Evolutionary conservation across 2,888 invertebrate species (phyloP).

Genomic region (Bibio marci): DNA sequence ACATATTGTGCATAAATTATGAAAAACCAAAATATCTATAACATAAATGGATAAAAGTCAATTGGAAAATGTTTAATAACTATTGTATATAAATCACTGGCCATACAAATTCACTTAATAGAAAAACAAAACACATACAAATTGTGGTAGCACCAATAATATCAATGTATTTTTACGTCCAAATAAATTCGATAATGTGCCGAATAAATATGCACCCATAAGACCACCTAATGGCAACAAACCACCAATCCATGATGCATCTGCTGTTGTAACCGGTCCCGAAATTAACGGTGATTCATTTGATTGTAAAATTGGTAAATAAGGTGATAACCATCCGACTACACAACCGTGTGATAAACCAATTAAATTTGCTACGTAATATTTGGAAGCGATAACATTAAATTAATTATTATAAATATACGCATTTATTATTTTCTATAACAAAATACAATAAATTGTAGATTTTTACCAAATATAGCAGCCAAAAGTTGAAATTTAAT

Average conservation of each 20-base stretch:
- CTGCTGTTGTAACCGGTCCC: conserved; percentile 13
- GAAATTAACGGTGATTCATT: conserved; percentile 15
- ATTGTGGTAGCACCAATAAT: conserved; percentile 20
- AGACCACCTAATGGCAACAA: conserved; percentile 20
- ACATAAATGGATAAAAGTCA: background rate
- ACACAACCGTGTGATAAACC: background rate
- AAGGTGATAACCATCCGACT: conserved; percentile 1
- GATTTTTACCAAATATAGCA: too few species aligned
- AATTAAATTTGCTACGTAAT: background rate
- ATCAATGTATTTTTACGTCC: conserved; percentile 20
- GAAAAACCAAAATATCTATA: background rate
- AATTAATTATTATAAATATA: too few species aligned
- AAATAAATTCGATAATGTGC: conserved; percentile 16
- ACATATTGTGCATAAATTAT: background rate
- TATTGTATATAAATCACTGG: background rate
- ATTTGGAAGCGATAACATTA: too few species aligned
- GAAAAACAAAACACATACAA: conserved; percentile 13
- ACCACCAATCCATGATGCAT: conserved; percentile 17
- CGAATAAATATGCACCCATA: conserved; percentile 18
- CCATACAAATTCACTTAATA: too few species aligned
- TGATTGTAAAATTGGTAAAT: conserved; percentile 4
- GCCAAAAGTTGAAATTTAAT: too few species aligned
- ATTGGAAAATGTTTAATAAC: too few species aligned
- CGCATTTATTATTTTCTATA: too few species aligned
- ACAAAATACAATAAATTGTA: too few species aligned